These are phyloP conservation scores for Halictus ligatus DNA, from an alignment of 2,888 invertebrate species.

Conservation along the genomic window DNA sequence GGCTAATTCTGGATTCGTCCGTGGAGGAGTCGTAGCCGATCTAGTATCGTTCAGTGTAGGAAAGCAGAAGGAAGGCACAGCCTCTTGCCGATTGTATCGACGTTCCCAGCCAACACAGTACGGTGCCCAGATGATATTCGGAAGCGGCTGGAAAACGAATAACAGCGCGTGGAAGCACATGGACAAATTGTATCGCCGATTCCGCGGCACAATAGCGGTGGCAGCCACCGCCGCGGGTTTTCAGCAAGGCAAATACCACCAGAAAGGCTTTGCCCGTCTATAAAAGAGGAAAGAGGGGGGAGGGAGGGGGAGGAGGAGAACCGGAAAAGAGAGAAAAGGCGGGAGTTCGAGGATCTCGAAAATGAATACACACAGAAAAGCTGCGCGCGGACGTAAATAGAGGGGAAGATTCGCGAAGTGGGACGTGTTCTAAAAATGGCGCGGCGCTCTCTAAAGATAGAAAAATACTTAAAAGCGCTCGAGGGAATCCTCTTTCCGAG, in stretches of 20 bases:
- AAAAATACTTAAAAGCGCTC: constrained; percentile 46
- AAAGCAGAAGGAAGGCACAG: not conserved
- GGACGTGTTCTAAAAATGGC: constrained; percentile 46
- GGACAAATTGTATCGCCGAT: constrained; percentile 20
- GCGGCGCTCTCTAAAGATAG: constrained; percentile 39
- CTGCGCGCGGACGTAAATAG: constrained; percentile 17
- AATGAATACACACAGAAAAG: constrained; percentile 22
- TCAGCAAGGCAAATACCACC: not conserved
- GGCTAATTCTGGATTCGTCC: not conserved
- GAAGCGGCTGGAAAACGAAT: constrained; percentile 7
- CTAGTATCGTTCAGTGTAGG: not conserved
- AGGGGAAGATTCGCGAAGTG: constrained; percentile 27
- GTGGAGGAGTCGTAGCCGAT: not conserved
- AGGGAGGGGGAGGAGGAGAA: not conserved
- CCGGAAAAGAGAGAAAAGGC: not conserved
- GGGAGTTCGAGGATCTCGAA: not conserved
- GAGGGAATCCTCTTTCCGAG: constrained; percentile 21
- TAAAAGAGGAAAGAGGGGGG: not conserved
- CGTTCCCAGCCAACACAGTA: not conserved
- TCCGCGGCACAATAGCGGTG: not conserved
- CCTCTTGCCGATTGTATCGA: not conserved
- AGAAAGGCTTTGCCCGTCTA: not conserved
- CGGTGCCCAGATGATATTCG: not conserved
- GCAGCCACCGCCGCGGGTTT: not conserved
- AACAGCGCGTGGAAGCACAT: not conserved